Evolutionary conservation across 2,797 vertebrate species (phyloP), one percentile per base, ranked within the genome.

Genomic region (Manis javanica): DNA sequence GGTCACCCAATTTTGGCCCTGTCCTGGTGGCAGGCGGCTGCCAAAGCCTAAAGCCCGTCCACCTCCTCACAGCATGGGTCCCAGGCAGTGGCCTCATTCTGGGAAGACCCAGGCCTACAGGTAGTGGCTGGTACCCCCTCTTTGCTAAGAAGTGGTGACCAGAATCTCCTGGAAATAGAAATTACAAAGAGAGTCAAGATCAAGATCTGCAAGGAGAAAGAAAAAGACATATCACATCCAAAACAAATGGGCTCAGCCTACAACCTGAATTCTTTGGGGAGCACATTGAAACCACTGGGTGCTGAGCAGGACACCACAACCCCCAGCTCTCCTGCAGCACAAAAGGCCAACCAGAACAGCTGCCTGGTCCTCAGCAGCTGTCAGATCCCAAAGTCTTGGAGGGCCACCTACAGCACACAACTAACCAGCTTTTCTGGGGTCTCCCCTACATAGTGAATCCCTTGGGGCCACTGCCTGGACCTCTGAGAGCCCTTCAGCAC

Each of bases 371-470:
- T 69, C 59, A 64, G 68, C 53, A 95, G 7, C 59, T 75, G 21
- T 57, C 79, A 31, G 53, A 53, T 57, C 66, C 49, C 29, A 68
- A 42, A 0, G n/a, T n/a, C 23, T 39, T 71, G 34, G 49, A 5
- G 11, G 9, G 53, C 26, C 23, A 42, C 21, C n/a, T 94, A 51
- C 53, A 63, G 23, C 37, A 87, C 24, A 90, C 85, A 53, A 95
- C 71, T 9, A 81, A 11, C 14, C 95, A 97, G 51, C 81, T 96
- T 34, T 97, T 96, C 46, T 96, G 97, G 93, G 96, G 96, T 46
- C 97, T 97, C 31, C 96, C 49, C 95, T 97, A 29, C 96, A 97
- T 63, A 97, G 95, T 8, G 94, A 97, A 31, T 97, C 96, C 31
- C n/a, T 97, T 14, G 83, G 94, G 26, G 93, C 89, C 37, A n/a